Base-by-base conservation (phyloP, 1,140 invertebrate species). In the Drosophila seguyi region DNA sequence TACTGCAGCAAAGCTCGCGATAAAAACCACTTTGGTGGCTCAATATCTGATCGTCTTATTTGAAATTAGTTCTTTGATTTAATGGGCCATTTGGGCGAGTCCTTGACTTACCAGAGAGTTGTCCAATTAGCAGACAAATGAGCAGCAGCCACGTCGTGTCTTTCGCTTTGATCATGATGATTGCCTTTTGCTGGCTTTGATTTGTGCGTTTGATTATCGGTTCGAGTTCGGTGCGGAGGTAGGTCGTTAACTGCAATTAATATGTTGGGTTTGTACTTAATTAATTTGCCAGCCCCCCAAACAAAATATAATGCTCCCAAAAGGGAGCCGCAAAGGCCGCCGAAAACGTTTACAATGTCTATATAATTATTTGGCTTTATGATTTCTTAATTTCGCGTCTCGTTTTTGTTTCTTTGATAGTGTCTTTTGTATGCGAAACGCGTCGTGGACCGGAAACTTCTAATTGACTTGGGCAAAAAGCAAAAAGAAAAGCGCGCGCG, bases 191-290 rank as follows among this genome's bases (percentile, higher is more conserved):
- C 16, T 71, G 41, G 14, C 44, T 74, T 76, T 6, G 53, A 45
- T 68, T 69, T 55, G 48, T 75, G 44, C 38, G 41, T 68, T 68
- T 57, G 39, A 27, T 66, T 61, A 31, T 78, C 44, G 62, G 18
- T 56, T 56, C 55, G 52, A 53, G 62, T 47, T 67, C 31, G 71
- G 65, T 42, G 60, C 67, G 72, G 83, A 76, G 80, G 79, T 88
- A 76, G 84, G 73, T 86, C 71, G 85, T 87, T 90, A 87, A 84
- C 84, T 87, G 84, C 81, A 87, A 87, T 88, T 87, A 87, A 87
- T 87, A 88, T 88, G 84, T 73, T 84, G 52, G 67, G 48, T 77
- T 63, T 48, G 63, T 76, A 73, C 76, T 85, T 75, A 29, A 85
- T 87, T 84, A 77, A 87, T 77, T 87, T 67, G 84, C 76, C 39